Evolutionary conservation across 64 coral and sea anemone species (phyloP).

Genomic region (Montipora sp.): DNA sequence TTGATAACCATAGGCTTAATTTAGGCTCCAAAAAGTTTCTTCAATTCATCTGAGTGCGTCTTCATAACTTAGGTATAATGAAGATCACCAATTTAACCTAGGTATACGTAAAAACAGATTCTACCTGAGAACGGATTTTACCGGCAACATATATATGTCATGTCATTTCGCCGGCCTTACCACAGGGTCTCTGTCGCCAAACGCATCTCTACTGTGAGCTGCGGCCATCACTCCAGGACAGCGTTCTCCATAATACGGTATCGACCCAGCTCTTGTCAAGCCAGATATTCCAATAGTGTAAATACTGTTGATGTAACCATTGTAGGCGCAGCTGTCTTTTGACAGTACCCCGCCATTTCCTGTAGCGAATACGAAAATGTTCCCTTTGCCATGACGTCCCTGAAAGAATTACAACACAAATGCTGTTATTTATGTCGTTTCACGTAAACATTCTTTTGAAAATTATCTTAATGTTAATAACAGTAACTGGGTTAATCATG

Average conservation of each 20-base stretch:
- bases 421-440: too few relatives aligned
- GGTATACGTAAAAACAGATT: too few relatives aligned
- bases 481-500: too few relatives aligned
- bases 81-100: too few relatives aligned
- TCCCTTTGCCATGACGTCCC: not conserved
- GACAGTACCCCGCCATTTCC: not conserved
- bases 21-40: too few relatives aligned
- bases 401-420: not conserved
- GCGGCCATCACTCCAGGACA: not conserved
- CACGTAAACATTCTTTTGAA: too few relatives aligned
- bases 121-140: too few relatives aligned
- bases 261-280: not conserved
- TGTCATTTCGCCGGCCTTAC: not conserved
- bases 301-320: slow-evolving; percentile 9
- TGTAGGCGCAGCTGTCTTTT: not conserved
- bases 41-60: too few relatives aligned
- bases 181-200: not conserved
- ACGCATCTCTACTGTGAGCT: not conserved
- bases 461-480: too few relatives aligned
- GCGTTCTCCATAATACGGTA: not conserved
- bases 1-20: too few relatives aligned
- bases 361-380: not conserved
- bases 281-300: not conserved
- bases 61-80: too few relatives aligned
- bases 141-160: too few relatives aligned